Conservation (phyloP, 2,888 invertebrate species). For the Papilio protenor region DNA sequence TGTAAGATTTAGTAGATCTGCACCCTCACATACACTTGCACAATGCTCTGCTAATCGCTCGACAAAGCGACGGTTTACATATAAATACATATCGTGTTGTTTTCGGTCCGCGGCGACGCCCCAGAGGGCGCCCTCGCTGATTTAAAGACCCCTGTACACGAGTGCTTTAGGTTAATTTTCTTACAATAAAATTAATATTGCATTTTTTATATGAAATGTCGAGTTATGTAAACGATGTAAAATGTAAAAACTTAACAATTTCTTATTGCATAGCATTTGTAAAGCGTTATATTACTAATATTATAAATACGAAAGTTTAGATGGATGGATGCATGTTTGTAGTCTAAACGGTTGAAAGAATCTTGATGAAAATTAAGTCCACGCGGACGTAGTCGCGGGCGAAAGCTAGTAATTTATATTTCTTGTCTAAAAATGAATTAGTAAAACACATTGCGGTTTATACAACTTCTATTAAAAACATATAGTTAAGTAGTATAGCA, state of each 20-base stretch:
- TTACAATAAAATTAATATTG: neutral
- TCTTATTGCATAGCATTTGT: neutral
- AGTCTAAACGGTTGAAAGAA: no score
- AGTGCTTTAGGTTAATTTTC: neutral
- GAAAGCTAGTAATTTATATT: no score
- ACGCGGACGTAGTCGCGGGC: no score
- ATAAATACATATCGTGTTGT: constrained; percentile 84
- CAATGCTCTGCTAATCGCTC: constrained; percentile 79
- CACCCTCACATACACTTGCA: constrained; percentile 62
- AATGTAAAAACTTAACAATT: neutral
- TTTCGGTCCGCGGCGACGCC: constrained; percentile 75
- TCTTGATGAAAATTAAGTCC: no score
- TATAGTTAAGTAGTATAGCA: no score
- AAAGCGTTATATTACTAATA: no score
- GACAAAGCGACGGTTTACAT: constrained; percentile 80
- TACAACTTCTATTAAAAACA: no score
- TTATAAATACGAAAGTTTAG: no score
- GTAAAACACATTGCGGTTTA: no score
- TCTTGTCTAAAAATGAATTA: no score
- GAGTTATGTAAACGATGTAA: neutral
- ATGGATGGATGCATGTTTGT: no score
- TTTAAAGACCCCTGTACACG: constrained; percentile 45
- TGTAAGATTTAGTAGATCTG: constrained; percentile 11
- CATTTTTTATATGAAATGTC: neutral
- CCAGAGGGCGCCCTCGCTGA: constrained; percentile 55